phyloP scores from a whole-genome alignment of 2,113 vertebrate genomes.

The Antennarius striatus region DNA sequence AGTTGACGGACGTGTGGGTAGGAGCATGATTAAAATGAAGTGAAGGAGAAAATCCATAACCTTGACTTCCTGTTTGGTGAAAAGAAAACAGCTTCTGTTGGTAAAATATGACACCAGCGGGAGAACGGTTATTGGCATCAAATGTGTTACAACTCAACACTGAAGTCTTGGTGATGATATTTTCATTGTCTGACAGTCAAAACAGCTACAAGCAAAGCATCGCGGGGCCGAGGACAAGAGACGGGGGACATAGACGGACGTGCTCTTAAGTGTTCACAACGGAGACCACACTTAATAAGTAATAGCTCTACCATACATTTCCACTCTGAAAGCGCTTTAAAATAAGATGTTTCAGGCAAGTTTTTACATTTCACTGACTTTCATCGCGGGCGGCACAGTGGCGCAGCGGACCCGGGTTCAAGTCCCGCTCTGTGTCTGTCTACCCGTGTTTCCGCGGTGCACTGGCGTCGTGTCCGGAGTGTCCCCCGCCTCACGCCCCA shows the following conservation, averaged over 20 bases:
- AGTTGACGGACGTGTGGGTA: slow-evolving; percentile 7
- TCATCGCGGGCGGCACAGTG: not conserved
- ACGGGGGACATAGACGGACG: no score
- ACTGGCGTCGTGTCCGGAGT: no score
- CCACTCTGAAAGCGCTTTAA: not conserved
- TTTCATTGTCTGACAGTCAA: slow-evolving; percentile 24
- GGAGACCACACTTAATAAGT: not conserved
- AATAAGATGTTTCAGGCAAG: not conserved
- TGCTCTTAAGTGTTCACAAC: no score
- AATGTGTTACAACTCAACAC: slow-evolving; percentile 20
- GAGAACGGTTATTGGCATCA: slow-evolving; percentile 30
- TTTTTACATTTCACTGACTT: slow-evolving; percentile 14
- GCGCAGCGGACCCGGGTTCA: no score
- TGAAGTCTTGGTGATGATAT: slow-evolving; percentile 13
- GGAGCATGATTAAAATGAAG: slow-evolving; percentile 15
- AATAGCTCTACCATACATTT: not conserved
- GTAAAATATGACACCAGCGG: slow-evolving; percentile 22
- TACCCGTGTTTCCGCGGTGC: no score
- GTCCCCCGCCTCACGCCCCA: no score
- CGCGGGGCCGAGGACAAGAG: no score
- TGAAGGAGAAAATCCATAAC: slow-evolving; percentile 28
- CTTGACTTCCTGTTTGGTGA: slow-evolving; percentile 12
- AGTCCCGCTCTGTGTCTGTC: no score
- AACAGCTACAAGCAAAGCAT: not conserved
- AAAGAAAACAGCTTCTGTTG: slow-evolving; percentile 12